These are phyloP conservation scores for Coendou prehensilis DNA, from an alignment of 2,797 vertebrate species.

Conservation along the genomic window DNA sequence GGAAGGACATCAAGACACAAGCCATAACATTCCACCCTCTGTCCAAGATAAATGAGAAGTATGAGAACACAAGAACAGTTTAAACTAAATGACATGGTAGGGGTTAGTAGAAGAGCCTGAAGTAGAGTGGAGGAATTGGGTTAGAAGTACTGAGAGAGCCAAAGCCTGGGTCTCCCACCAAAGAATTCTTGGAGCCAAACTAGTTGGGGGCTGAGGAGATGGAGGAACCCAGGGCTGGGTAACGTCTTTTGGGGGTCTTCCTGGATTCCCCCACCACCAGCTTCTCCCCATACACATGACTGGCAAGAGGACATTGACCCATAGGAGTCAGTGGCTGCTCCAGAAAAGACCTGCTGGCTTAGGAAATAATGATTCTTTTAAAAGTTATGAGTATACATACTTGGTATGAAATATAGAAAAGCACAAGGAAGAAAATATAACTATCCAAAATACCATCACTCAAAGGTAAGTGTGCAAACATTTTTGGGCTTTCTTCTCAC, in stretches of 20 bases:
- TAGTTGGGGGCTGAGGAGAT: not conserved
- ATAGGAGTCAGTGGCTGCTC: too few relatives aligned
- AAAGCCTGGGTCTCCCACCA: rapidly evolving
- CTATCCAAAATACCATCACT: not conserved
- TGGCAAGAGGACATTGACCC: rapidly evolving
- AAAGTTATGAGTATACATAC: not conserved
- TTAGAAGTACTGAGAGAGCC: not conserved
- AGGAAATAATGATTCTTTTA: not conserved
- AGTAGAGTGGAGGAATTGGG: not conserved
- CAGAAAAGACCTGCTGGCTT: not conserved
- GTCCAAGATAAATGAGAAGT: too few relatives aligned
- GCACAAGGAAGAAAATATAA: not conserved
- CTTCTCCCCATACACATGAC: not conserved
- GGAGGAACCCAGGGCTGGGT: not conserved
- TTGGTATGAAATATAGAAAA: not conserved
- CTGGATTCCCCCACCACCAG: too few relatives aligned
- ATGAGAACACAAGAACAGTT: not conserved
- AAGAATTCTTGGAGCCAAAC: not conserved
- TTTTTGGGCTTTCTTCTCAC: not conserved
- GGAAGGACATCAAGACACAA: not conserved
- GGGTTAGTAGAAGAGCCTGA: rapidly evolving
- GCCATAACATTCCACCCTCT: not conserved
- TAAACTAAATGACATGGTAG: not conserved
- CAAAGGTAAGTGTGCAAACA: not conserved
- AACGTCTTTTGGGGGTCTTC: not conserved